These are phyloP conservation scores for Zosterops borbonicus DNA, from an alignment of 2,113 vertebrate genomes.

Conservation along the genomic window DNA sequence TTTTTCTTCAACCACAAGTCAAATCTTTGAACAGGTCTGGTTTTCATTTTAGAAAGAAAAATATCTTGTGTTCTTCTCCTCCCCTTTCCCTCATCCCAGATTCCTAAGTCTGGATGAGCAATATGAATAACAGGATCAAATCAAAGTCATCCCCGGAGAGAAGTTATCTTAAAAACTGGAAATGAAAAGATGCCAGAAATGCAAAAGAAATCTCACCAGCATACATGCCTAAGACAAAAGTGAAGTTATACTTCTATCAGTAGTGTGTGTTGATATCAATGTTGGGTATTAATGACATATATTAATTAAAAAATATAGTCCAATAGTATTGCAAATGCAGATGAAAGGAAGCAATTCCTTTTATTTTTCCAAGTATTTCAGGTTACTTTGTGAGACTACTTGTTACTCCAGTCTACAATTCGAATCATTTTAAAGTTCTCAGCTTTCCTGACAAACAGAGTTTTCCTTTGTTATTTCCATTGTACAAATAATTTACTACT, in stretches of 20 bases:
- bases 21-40: not conserved
- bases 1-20: conserved; percentile 13
- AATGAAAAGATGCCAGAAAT: not conserved
- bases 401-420: not conserved
- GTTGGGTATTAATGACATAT: not conserved
- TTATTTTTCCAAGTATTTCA: not conserved
- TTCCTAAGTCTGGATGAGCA: not conserved
- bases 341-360: not conserved
- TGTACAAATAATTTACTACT: not conserved
- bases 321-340: not conserved
- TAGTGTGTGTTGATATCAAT: not conserved
- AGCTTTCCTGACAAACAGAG: not conserved
- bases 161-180: not conserved
- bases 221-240: not conserved
- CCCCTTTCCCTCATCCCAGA: not conserved
- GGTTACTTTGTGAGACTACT: not conserved
- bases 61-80: not conserved
- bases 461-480: not conserved
- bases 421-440: not conserved
- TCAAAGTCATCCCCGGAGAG: not conserved
- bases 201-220: not conserved
- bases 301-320: not conserved
- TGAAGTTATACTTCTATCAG: not conserved
- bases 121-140: not conserved
- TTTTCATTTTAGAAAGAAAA: conserved; percentile 31